Percentiles rank a stretch among this genome's conserved stretches.
Evolutionary conservation across 2,888 invertebrate genomes (phyloP).

Genomic region (Philonicus albiceps): DNA sequence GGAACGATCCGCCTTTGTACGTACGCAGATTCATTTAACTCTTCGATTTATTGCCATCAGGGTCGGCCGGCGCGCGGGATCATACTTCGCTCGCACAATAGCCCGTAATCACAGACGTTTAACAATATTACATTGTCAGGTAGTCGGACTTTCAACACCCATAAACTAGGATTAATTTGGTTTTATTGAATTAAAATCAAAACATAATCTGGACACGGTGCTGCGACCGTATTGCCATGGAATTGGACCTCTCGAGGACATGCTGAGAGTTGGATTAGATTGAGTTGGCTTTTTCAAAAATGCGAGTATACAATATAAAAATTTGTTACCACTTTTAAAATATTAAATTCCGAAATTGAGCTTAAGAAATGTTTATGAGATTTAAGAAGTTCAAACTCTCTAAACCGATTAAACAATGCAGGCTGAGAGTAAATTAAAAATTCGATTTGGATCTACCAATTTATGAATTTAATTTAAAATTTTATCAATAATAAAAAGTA

Average conservation of each 20-base stretch:
- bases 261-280: background rate
- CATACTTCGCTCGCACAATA: constrained; percentile 49
- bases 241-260: background rate
- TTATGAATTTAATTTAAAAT: too few species aligned
- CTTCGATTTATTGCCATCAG: constrained; percentile 48
- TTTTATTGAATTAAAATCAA: constrained; percentile 63
- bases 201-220: constrained; percentile 53
- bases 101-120: constrained; percentile 53
- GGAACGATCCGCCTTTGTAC: background rate
- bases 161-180: constrained; percentile 65
- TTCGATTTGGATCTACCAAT: too few species aligned
- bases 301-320: too few species aligned
- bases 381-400: too few species aligned
- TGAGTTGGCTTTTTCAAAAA: background rate
- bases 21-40: constrained; percentile 48
- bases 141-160: constrained; percentile 58
- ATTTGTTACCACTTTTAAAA: background rate
- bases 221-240: background rate
- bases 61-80: background rate
- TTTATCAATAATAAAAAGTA: too few species aligned
- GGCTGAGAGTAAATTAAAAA: too few species aligned
- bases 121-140: constrained; percentile 52
- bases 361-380: too few species aligned
- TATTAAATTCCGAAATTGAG: too few species aligned
- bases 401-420: too few species aligned